Conservation (phyloP, 1,140 invertebrate species). For the Penaeus indicus region DNA sequence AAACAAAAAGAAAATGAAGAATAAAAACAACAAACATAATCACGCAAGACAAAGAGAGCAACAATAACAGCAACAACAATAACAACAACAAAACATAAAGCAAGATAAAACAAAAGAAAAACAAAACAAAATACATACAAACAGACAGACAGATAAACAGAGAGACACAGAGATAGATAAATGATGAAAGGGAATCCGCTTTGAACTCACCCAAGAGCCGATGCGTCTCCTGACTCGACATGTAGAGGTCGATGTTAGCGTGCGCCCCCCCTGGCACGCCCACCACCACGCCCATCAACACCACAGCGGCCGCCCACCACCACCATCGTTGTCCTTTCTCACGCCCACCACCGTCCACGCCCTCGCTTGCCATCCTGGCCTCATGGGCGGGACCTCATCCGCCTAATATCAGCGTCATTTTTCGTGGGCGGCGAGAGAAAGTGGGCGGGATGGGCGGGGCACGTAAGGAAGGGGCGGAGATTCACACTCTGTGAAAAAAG, state of each 20-base stretch:
- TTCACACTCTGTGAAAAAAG: too few species aligned
- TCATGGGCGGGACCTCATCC: conserved; percentile 44
- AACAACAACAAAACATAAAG: too few species aligned
- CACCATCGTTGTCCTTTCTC: neutral
- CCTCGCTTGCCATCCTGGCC: conserved; percentile 17
- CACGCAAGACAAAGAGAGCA: too few species aligned
- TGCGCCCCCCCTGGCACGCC: conserved; percentile 8
- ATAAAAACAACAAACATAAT: too few species aligned
- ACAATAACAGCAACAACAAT: too few species aligned
- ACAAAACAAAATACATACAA: too few species aligned
- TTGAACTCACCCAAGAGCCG: conserved; percentile 38
- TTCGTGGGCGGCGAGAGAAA: neutral
- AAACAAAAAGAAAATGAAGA: too few species aligned
- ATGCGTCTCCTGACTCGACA: conserved; percentile 48
- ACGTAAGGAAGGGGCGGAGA: neutral
- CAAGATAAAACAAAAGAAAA: too few species aligned
- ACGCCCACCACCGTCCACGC: neutral
- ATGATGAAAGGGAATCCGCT: too few species aligned
- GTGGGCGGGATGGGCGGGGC: neutral
- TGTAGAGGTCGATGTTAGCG: conserved; percentile 53
- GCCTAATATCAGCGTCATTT: neutral
- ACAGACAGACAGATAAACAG: too few species aligned
- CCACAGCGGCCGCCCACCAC: conserved; percentile 38
- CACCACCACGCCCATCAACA: conserved; percentile 13
- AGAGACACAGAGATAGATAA: too few species aligned